Base-by-base conservation (phyloP, 2,113 vertebrate species). In the Lagopus leucura region DNA sequence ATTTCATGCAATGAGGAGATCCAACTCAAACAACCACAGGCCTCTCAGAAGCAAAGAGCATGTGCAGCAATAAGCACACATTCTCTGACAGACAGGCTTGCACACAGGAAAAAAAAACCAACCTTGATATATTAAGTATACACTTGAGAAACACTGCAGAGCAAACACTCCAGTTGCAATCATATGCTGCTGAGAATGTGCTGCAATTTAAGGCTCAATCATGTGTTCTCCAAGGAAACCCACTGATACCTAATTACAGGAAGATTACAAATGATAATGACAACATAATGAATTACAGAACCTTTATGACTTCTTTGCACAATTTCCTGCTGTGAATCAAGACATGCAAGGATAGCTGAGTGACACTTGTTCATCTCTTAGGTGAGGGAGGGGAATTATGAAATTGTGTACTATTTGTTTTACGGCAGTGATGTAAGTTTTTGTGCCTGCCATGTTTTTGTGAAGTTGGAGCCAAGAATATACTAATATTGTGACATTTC, bases 241-340 rank as follows among this genome's bases (percentile, higher is more conserved):
- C 91, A 93, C 87, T 95, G 96, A 22, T 92, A 73, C 76, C 85
- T 96, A 96, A 96, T 97, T 96, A 94, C 54, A 58, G 85, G 66
- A 77, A 94, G 85, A 95, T 92, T 89, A 93, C 71, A 76, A 85
- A 70, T 0, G 57, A 90, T 95, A 96, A 97, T 90, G 96, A 64
- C 89, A 94, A 70, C 45, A 7, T 95, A 90, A 96, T 92, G 95
- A 95, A 95, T 94, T 93, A 20, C 78, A 94, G 81, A 94, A 85
- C 84, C 90, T 95, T 81, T 90, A 52, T 57, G 87, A 92, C 47
- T 96, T 94, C 32, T 87, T 87, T 95, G 64, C 74, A 67, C 69
- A 67, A 78, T 78, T 95, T 90, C 90, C 94, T 94, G 86, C 90
- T 32, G 8, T 55, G 86, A 85, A 38, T 38, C 25, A 28, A 72